These are phyloP conservation scores for Sipha flava DNA, from an alignment of 1,140 invertebrate species.

Conservation along the genomic window DNA sequence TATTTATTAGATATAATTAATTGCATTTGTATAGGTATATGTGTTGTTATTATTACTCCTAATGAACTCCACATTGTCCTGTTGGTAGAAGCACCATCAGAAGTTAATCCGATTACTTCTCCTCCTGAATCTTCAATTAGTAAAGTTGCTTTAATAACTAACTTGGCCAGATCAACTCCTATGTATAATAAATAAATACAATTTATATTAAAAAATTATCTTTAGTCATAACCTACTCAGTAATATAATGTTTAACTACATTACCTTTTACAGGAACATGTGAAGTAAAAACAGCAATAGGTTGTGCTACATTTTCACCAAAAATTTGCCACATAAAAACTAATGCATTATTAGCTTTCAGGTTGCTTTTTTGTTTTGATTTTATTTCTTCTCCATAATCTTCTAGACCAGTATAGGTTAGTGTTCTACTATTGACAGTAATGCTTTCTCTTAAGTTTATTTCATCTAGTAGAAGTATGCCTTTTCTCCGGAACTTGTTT, in stretches of 20 bases:
- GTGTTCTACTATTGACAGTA: not conserved
- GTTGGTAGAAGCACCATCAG: conserved; percentile 37
- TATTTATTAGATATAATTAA: too few relatives aligned
- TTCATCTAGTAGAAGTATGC: not conserved
- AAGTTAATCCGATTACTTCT: conserved; percentile 34
- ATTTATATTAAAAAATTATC: not conserved
- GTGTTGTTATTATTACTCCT: too few relatives aligned
- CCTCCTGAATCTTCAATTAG: conserved; percentile 35
- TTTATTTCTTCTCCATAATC: not conserved
- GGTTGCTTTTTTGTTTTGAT: not conserved
- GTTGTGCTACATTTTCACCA: not conserved
- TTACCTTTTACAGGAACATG: not conserved
- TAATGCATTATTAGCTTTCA: not conserved
- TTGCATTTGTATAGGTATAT: too few relatives aligned
- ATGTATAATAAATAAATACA: too few relatives aligned
- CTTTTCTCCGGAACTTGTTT: not conserved
- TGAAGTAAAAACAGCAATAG: not conserved
- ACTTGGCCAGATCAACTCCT: conserved; percentile 35
- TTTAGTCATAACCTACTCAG: too few relatives aligned
- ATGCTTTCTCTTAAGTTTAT: not conserved
- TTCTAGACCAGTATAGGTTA: not conserved
- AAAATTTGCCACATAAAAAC: not conserved
- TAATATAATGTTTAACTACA: too few relatives aligned
- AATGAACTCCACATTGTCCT: conserved; percentile 36
- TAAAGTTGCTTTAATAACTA: conserved; percentile 37